Conservation (phyloP, 2,888 invertebrate species). For the Heliconius erato region DNA sequence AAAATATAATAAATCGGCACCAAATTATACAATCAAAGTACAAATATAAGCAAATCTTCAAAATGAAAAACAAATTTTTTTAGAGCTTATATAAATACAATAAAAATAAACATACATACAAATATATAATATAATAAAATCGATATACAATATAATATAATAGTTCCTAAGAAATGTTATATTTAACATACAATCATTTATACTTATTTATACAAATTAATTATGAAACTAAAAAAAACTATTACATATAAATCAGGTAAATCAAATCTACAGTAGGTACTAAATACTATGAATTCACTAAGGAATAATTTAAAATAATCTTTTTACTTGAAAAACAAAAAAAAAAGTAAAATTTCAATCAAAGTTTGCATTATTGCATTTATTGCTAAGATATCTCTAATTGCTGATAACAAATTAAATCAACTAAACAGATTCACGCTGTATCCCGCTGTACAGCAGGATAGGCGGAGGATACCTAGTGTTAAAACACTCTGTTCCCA, state of each 20-base stretch:
- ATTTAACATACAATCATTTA: background rate
- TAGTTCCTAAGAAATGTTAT: background rate
- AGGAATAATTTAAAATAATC: conserved; percentile 9
- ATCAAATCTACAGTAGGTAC: background rate
- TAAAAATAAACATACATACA: background rate
- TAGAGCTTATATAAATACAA: too few relatives aligned
- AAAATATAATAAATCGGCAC: conserved; percentile 15
- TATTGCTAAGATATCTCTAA: conserved; percentile 31
- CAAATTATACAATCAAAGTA: background rate
- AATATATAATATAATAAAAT: background rate
- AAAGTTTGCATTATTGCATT: conserved; percentile 21
- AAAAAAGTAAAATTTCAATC: conserved; percentile 26
- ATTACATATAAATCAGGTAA: conserved; percentile 5
- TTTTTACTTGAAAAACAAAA: background rate
- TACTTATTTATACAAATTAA: background rate
- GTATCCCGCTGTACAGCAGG: background rate
- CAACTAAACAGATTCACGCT: background rate
- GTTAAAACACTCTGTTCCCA: too few relatives aligned
- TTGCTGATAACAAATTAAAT: background rate
- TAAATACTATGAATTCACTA: conserved; percentile 1
- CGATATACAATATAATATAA: background rate
- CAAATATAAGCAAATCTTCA: background rate
- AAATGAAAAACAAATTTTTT: too few relatives aligned
- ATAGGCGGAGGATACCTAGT: background rate
- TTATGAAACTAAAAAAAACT: background rate